Evolutionary conservation across 2,888 invertebrate species (phyloP).

Genomic region (Seira sanloemensis): DNA sequence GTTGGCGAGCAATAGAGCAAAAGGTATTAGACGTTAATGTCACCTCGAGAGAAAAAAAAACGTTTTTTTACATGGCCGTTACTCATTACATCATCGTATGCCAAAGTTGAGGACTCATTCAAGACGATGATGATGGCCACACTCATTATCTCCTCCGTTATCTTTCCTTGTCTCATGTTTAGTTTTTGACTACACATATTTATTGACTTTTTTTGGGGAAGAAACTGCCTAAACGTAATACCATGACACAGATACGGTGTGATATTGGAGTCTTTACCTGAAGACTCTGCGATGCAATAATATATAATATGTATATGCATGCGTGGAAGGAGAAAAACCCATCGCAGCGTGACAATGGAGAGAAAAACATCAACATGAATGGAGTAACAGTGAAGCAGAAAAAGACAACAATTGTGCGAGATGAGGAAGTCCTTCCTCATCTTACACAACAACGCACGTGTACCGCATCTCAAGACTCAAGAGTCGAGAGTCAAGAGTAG

Average conservation of each 20-base stretch:
- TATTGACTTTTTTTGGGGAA: not conserved
- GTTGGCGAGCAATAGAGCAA: not conserved
- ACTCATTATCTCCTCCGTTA: not conserved
- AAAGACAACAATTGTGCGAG: not conserved
- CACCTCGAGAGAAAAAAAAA: not conserved
- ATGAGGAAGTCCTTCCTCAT: slow-evolving; percentile 44
- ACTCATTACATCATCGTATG: not conserved
- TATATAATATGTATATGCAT: not conserved
- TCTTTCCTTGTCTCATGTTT: too few relatives aligned
- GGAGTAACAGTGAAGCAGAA: not conserved
- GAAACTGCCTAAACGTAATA: not conserved
- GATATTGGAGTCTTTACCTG: not conserved
- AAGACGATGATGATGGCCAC: too few relatives aligned
- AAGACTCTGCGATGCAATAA: not conserved
- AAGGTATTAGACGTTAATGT: slow-evolving; percentile 30
- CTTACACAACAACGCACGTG: too few relatives aligned
- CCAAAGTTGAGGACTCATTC: too few relatives aligned
- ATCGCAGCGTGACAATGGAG: not conserved
- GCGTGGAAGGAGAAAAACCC: not conserved
- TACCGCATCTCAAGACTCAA: too few relatives aligned
- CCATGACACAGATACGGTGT: slow-evolving; percentile 46
- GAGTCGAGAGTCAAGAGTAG: too few relatives aligned
- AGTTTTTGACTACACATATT: not conserved
- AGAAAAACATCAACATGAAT: too few relatives aligned
- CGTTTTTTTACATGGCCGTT: not conserved